A percentile compares a stretch with the other conserved stretches of the same genome.
phyloP scores from a whole-genome alignment of 2,888 invertebrate genomes.

The Trichogramma evanescens region DNA sequence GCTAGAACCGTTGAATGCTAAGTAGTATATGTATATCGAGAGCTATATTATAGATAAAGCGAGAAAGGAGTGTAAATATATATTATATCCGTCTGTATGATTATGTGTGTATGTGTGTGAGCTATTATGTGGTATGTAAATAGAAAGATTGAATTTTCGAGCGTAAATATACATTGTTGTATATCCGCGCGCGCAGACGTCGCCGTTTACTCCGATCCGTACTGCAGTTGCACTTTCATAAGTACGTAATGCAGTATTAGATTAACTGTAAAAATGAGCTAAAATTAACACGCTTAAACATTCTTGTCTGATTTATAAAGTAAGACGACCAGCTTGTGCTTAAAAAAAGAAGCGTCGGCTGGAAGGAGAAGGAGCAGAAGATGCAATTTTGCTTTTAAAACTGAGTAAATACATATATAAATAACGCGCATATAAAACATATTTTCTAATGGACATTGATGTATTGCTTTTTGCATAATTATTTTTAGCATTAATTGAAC shows the following conservation, averaged over 20 bases:
- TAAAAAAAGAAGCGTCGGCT: background rate
- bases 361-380: background rate
- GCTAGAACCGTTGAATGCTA: too few relatives aligned
- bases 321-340: too few relatives aligned
- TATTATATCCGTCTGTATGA: background rate
- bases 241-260: background rate
- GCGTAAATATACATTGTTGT: too few relatives aligned
- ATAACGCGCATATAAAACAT: background rate
- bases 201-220: background rate
- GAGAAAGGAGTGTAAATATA: background rate
- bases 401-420: background rate
- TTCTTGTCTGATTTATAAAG: background rate
- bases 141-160: too few relatives aligned
- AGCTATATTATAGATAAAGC: too few relatives aligned
- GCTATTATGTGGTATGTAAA: background rate
- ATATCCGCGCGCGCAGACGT: background rate
- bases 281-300: slow-evolving; percentile 16
- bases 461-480: slow-evolving; percentile 16
- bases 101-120: background rate
- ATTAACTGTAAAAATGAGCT: slow-evolving; percentile 15
- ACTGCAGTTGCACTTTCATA: background rate
- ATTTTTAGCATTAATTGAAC: slow-evolving; percentile 9
- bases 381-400: too few relatives aligned
- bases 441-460: slow-evolving; percentile 15
- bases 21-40: too few relatives aligned